A percentile compares a stretch with the other conserved stretches of the same genome.
These are phyloP conservation scores for Pseudomugil gertrudae DNA, from an alignment of 2,797 vertebrate genomes.

Conservation along the genomic window DNA sequence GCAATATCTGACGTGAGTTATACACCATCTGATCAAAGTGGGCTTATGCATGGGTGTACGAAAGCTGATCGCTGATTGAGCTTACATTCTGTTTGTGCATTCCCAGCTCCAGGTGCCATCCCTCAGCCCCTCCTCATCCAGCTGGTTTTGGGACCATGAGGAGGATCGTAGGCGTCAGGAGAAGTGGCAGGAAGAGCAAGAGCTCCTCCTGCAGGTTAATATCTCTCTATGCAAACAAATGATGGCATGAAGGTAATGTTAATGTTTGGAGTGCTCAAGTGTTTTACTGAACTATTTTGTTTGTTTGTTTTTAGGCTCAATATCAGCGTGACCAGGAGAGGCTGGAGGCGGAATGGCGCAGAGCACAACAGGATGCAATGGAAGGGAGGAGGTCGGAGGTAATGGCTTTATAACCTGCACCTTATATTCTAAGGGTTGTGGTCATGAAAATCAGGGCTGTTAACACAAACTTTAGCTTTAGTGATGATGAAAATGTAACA, in stretches of 20 bases:
- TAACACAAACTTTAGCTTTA: not conserved
- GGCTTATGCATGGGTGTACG: slow-evolving; percentile 10
- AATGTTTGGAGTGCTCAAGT: not conserved
- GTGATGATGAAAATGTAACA: not conserved
- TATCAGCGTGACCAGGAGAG: slow-evolving; percentile 91
- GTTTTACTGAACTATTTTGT: not conserved
- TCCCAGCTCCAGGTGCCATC: slow-evolving; percentile 90
- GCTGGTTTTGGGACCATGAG: slow-evolving; percentile 92
- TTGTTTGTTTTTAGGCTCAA: slow-evolving; percentile 84
- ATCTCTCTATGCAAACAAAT: not conserved
- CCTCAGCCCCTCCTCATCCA: slow-evolving; percentile 85
- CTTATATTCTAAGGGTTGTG: not conserved
- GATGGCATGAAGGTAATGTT: not conserved
- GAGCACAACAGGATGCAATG: slow-evolving; percentile 85
- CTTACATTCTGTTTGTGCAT: slow-evolving; percentile 32
- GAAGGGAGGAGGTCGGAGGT: slow-evolving; percentile 85
- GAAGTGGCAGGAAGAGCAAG: slow-evolving; percentile 96
- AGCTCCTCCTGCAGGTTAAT: slow-evolving; percentile 91
- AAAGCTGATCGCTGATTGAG: slow-evolving; percentile 24
- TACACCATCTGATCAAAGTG: slow-evolving; percentile 15
- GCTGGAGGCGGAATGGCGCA: slow-evolving; percentile 90
- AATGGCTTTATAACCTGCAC: slow-evolving; percentile 18
- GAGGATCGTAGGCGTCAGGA: slow-evolving; percentile 91
- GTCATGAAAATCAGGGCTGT: not conserved
- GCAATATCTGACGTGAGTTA: slow-evolving; percentile 92